Conservation (phyloP, 2,797 vertebrate species). For the Picus viridis region DNA sequence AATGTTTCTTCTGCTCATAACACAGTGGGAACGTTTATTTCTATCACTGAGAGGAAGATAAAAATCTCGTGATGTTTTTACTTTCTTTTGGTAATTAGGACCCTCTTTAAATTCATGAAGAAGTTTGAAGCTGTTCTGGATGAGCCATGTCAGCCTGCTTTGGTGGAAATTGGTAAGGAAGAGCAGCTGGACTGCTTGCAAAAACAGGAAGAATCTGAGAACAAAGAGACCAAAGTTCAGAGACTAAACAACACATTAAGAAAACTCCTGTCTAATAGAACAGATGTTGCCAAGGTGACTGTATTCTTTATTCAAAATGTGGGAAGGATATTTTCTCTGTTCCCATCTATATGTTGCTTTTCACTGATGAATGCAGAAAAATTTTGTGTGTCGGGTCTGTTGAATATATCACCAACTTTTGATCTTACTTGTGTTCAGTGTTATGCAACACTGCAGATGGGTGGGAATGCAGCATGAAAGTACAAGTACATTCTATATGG, state of each 20-base stretch:
- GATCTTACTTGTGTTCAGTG: neutral
- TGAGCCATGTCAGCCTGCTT: conserved; percentile 81
- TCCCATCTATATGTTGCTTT: neutral
- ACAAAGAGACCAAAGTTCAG: conserved; percentile 81
- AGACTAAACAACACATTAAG: conserved; percentile 81
- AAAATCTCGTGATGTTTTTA: neutral
- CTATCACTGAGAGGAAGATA: neutral
- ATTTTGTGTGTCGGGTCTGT: neutral
- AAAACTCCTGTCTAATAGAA: conserved; percentile 75
- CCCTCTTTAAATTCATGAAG: conserved; percentile 95
- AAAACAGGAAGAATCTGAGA: conserved; percentile 53
- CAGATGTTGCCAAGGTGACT: conserved; percentile 66
- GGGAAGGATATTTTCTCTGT: neutral
- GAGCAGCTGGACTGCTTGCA: conserved; percentile 80
- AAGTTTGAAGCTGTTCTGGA: conserved; percentile 88
- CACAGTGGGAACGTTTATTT: neutral
- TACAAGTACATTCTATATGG: neutral
- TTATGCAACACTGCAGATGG: conserved; percentile 30
- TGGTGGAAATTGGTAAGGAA: conserved; percentile 85
- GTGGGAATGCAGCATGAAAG: neutral
- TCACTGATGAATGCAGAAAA: neutral
- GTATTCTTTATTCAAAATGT: neutral
- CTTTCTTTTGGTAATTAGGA: conserved; percentile 78
- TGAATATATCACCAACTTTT: neutral
- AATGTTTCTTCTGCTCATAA: neutral